Evolutionary conservation across 1,140 invertebrate species (phyloP).

Genomic region (Spodoptera litura): DNA sequence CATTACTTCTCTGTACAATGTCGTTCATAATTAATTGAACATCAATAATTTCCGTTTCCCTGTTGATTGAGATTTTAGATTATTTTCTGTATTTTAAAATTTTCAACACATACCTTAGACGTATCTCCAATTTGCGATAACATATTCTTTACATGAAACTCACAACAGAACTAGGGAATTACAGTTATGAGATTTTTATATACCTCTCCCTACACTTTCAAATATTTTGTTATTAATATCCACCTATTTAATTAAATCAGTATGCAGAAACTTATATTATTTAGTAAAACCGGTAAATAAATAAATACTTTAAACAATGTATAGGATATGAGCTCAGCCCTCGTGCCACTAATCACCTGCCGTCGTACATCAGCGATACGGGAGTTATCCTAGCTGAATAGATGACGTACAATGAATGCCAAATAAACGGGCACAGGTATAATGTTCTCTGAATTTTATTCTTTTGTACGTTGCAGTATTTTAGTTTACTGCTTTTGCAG

Average conservation of each 20-base stretch:
- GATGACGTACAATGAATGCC: constrained; percentile 39
- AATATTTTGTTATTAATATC: too few species aligned
- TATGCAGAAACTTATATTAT: background rate
- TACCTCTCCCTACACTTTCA: too few species aligned
- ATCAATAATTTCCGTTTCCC: too few species aligned
- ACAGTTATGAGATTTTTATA: too few species aligned
- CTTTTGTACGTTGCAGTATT: background rate
- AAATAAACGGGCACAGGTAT: background rate
- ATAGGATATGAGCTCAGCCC: constrained; percentile 48
- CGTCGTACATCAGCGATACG: constrained; percentile 55
- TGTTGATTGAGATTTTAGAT: too few species aligned
- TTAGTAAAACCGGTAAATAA: background rate
- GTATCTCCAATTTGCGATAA: too few species aligned
- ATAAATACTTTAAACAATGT: constrained; percentile 47
- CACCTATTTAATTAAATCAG: background rate
- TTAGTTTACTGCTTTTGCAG: background rate
- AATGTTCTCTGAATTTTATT: background rate
- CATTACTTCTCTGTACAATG: too few species aligned
- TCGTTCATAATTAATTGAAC: too few species aligned
- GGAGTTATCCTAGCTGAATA: constrained; percentile 54
- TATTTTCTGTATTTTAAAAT: too few species aligned
- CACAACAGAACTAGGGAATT: too few species aligned
- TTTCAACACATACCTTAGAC: too few species aligned
- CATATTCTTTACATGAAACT: too few species aligned
- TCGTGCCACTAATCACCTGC: constrained; percentile 58